phyloP scores from a whole-genome alignment of 2,797 vertebrate species.

The Urocyon cinereoargenteus region DNA sequence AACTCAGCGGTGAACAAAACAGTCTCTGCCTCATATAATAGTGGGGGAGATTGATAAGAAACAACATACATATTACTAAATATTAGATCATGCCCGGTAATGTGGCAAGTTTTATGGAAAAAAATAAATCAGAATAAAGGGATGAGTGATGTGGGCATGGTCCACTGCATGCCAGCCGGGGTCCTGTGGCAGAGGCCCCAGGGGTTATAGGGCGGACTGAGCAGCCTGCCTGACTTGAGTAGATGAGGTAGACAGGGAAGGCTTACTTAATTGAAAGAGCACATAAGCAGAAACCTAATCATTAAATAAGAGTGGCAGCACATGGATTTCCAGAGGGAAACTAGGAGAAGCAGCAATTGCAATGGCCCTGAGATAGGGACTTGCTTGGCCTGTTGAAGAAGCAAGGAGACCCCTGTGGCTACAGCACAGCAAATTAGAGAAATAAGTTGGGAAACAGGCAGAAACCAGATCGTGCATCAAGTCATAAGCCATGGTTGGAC shows the following conservation, averaged over 20 bases:
- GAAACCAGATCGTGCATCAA: neutral
- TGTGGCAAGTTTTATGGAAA: conserved; percentile 1
- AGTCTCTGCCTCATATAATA: neutral
- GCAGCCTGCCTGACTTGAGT: neutral
- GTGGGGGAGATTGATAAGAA: neutral
- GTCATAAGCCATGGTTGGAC: neutral
- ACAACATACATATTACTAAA: neutral
- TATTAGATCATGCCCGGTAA: neutral
- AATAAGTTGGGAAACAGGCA: neutral
- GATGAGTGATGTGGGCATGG: neutral
- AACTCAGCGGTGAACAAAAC: conserved; percentile 39
- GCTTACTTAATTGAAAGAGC: neutral
- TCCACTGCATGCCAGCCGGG: neutral
- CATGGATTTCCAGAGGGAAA: conserved; percentile 34
- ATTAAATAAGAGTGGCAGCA: neutral
- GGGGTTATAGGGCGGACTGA: too few relatives aligned
- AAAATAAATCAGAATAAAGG: neutral
- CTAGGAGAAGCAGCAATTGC: neutral
- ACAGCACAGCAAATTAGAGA: neutral
- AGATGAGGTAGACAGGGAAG: conserved; percentile 3
- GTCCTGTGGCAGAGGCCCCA: too few relatives aligned
- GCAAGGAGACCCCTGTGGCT: neutral
- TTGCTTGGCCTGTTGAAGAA: neutral
- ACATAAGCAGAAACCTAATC: conserved; percentile 23
- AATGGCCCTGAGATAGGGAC: neutral